These are phyloP conservation scores for Neolamprologus longior DNA, from an alignment of 2,113 vertebrate species.

Conservation along the genomic window DNA sequence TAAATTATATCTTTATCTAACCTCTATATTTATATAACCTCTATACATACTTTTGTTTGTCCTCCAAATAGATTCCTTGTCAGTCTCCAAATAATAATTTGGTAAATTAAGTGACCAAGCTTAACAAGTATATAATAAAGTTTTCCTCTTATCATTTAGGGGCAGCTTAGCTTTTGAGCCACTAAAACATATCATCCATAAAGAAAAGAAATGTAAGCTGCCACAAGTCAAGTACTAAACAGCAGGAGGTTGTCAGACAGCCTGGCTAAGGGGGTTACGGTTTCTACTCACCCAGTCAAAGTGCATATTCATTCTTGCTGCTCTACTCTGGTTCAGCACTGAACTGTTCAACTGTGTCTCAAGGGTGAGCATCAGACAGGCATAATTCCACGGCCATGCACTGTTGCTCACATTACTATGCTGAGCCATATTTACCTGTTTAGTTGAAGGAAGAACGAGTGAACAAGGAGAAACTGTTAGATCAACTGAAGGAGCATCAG, in stretches of 20 bases:
- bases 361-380: constrained; percentile 53
- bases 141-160: background rate
- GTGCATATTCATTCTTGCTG: constrained; percentile 54
- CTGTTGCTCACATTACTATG: constrained; percentile 56
- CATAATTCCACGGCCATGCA: constrained; percentile 57
- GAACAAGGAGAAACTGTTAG: background rate
- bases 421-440: constrained; percentile 49
- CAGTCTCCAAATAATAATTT: background rate
- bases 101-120: background rate
- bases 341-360: constrained; percentile 64
- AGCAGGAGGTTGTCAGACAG: constrained; percentile 58
- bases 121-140: background rate
- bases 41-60: background rate
- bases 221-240: constrained; percentile 52
- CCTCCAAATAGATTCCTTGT: background rate
- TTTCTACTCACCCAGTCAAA: constrained; percentile 49
- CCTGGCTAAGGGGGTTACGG: constrained; percentile 22
- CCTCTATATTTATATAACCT: background rate
- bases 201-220: constrained; percentile 38
- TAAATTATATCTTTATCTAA: background rate
- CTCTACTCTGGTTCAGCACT: constrained; percentile 47
- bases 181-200: constrained; percentile 25
- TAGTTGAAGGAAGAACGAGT: background rate
- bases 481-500: background rate
- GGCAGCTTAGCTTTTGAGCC: constrained; percentile 4